Base-by-base conservation (phyloP, 1,140 invertebrate species). In the Penaeus chinensis region DNA sequence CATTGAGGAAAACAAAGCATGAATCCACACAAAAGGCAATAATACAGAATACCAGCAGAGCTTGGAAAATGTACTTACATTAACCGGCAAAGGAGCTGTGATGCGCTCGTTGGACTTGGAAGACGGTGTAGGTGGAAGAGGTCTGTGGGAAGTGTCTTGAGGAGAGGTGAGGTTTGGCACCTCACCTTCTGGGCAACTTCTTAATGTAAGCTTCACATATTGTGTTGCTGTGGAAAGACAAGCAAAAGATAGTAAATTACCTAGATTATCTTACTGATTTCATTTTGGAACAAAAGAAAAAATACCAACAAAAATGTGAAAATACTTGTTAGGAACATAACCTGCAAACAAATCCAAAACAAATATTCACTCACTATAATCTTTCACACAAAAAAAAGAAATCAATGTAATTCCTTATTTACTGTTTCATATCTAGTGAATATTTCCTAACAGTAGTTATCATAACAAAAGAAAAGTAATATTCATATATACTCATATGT, bases 81-180 rank as follows among this genome's bases (percentile, higher is more conserved):
- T 96, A 91, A 97, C 97, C 89, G 97, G 97, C 90, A 96, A 95
- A 8, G 97, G 97, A 22, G 95, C 96, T 22, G 97, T 98, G 89
- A 98, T 97, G 61, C 94, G 93, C 82, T 94, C 92, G 61, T 92
- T 93, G 71, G 92, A 82, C 61, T 89, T 92, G 13, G 91, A 92
- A 65, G 92, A 90, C 10, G 92, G 92, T 85, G 93, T 91, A 91
- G 77, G 92, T 90, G 85, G 93, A 91, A 84, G 92, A 89, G 86
- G 92, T 91, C 80, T 92, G 91, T 71, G 82, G 92, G 91, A 63
- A 92, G 90, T 74, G 92, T 92, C 71, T 92, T 90, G 0, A 91
- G 91, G 80, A 91, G 91, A 22, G 91, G 90, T 19, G 92, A 82
- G n/a, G 20, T 62, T 66, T 32, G 54, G 22, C 7, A 47, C 37